phyloP scores from a whole-genome alignment of 2,888 invertebrate species.

The Atethmia centrago region DNA sequence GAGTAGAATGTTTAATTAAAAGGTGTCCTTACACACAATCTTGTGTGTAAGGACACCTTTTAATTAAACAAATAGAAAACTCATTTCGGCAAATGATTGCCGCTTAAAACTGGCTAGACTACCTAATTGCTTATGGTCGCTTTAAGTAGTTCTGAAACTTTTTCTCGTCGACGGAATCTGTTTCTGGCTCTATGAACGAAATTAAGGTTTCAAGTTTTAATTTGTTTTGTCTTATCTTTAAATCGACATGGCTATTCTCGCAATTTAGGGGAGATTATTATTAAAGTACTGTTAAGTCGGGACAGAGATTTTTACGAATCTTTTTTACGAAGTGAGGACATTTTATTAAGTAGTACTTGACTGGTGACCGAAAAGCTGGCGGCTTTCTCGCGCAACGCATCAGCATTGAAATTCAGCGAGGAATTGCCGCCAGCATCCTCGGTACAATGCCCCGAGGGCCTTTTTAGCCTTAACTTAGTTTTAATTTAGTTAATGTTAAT shows the following conservation, averaged over 20 bases:
- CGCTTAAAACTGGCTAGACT: constrained; percentile 35
- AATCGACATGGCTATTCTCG: constrained; percentile 58
- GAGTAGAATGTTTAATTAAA: no score
- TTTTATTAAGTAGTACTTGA: no score
- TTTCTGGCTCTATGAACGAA: constrained; percentile 54
- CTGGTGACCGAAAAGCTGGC: no score
- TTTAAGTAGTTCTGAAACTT: constrained; percentile 61
- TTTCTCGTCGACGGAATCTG: constrained; percentile 53
- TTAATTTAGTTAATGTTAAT: no score
- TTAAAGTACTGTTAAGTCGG: constrained; percentile 29
- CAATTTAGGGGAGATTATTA: constrained; percentile 41
- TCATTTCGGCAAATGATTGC: constrained; percentile 45
- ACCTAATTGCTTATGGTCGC: constrained; percentile 60
- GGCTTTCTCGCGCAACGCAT: no score
- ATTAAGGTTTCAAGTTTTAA: constrained; percentile 64
- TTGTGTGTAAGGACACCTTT: constrained; percentile 26
- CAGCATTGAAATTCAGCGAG: no score
- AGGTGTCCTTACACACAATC: no score
- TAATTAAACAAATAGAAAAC: constrained; percentile 54
- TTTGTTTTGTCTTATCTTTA: constrained; percentile 66
- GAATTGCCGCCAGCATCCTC: no score
- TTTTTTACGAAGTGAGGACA: not conserved
- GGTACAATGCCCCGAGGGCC: no score
- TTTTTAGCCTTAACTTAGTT: no score
- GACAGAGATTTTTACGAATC: constrained; percentile 13